Evolutionary conservation across 2,888 invertebrate species (phyloP).

Genomic region (Carpatolechia fugitivella): DNA sequence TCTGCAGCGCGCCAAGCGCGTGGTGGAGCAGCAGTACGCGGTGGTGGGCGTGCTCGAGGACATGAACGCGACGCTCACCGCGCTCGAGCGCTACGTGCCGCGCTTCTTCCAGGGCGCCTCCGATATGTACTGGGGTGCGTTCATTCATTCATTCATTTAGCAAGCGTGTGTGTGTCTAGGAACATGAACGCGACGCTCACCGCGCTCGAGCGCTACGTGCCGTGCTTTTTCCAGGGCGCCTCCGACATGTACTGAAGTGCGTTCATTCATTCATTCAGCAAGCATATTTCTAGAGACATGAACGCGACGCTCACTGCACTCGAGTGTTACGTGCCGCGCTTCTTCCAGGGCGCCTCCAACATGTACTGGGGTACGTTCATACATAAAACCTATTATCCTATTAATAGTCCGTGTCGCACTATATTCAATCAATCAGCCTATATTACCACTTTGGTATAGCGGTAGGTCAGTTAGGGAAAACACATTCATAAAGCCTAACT

Average conservation of each 20-base stretch:
- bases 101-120: slow-evolving; percentile 89
- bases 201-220: slow-evolving; percentile 92
- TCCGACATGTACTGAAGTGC: slow-evolving; percentile 88
- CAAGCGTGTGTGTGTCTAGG: slow-evolving; percentile 93
- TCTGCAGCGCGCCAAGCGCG: slow-evolving; percentile 89
- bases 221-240: slow-evolving; percentile 90
- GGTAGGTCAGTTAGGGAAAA: too few relatives aligned
- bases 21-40: slow-evolving; percentile 92
- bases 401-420: too few relatives aligned
- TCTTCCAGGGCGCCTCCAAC: slow-evolving; percentile 88
- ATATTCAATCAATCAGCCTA: too few relatives aligned
- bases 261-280: slow-evolving; percentile 30
- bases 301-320: slow-evolving; percentile 91
- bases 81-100: slow-evolving; percentile 92
- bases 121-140: slow-evolving; percentile 88
- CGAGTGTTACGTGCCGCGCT: slow-evolving; percentile 90
- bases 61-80: slow-evolving; percentile 89
- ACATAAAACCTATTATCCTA: too few relatives aligned
- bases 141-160: not conserved
- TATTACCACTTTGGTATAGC: too few relatives aligned
- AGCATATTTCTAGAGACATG: slow-evolving; percentile 92
- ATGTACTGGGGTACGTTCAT: slow-evolving; percentile 86
- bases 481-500: too few relatives aligned
- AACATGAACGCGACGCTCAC: slow-evolving; percentile 91
- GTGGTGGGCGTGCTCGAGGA: slow-evolving; percentile 94